Evolutionary conservation across 37 sponge, comb jelly and placozoan species (phyloP).

Genomic region (Tethya wilhelma): DNA sequence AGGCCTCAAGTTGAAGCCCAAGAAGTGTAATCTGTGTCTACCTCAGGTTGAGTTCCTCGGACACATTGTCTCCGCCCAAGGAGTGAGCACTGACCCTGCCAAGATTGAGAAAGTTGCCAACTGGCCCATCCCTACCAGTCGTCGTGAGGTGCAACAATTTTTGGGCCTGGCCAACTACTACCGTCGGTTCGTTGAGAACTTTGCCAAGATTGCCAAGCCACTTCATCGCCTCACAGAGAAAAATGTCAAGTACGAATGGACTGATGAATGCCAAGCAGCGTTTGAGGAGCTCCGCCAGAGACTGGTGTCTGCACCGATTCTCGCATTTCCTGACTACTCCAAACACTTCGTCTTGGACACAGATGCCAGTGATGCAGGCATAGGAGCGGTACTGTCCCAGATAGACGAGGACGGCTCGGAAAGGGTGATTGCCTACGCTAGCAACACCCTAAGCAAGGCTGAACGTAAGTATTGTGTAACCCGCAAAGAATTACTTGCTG

Average conservation of each 20-base stretch:
- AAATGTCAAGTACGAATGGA: neutral
- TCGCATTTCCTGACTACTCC: too few relatives aligned
- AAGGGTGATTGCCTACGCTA: conserved; percentile 16
- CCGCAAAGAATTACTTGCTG: conserved; percentile 22
- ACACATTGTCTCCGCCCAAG: conserved; percentile 31
- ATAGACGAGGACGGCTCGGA: conserved; percentile 15
- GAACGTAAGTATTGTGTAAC: conserved; percentile 39
- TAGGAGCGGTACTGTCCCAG: too few relatives aligned
- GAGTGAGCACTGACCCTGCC: conserved; percentile 1
- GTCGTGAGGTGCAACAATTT: conserved; percentile 17
- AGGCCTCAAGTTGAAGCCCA: conserved; percentile 39
- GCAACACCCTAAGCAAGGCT: conserved; percentile 15
- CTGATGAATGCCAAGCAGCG: too few relatives aligned
- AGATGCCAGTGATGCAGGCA: too few relatives aligned
- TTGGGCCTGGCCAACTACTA: conserved; percentile 47
- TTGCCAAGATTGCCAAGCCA: conserved; percentile 30
- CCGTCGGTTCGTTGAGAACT: neutral
- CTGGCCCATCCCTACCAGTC: neutral
- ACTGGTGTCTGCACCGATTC: too few relatives aligned
- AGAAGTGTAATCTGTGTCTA: conserved; percentile 16
- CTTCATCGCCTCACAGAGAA: conserved; percentile 27
- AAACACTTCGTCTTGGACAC: too few relatives aligned
- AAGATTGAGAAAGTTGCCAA: neutral
- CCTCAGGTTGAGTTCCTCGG: conserved; percentile 49
- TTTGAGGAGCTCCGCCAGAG: too few relatives aligned